Evolutionary conservation across 2,113 vertebrate genomes (phyloP), one percentile per base, ranked within the genome.

Genomic region (Canis aureus): DNA sequence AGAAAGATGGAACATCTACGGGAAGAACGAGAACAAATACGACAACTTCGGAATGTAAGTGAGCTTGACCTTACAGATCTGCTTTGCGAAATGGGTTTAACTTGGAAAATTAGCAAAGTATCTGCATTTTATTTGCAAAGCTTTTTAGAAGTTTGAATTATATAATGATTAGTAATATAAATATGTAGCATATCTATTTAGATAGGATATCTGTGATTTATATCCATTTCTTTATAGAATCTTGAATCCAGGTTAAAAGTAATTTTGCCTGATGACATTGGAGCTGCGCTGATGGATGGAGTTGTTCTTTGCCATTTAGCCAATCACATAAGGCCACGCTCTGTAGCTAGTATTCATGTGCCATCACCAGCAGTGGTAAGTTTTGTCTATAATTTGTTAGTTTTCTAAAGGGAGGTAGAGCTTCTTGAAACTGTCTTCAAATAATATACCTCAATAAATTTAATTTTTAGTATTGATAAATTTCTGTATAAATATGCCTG

Each of bases 281-380:
- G 99, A 97, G 99, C 99, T 29, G 99, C 99, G 0, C 97, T 99
- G 92, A 99, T 99, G 99, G 99, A 99, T 73, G 99, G 99, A 15
- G 99, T 99, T 16, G 99, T 99, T 88, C 99, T 99, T 96, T 99
- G 99, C 98, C 99, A 99, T 99, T 99, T 99, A 98, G 99, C 99
- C 98, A 99, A 99, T 98, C 99, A 99, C 97, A 99, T 99, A 97
- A 99, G 99, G 97, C 99, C 99, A 9, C 99, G 99, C 17, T 99
- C 99, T 20, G 99, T 99, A 25, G 99, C 99, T 99, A 99, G 99
- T 98, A 99, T 99, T 98, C 99, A 99, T 0, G 99, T 99, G 23
- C 99, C 99, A 59, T 99, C 99, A 38, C 99, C 99, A 97, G 99
- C 99, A 97, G 99, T 99, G 99, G 99, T 99, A 98, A 99, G 99